Base-by-base conservation (phyloP, 2,797 vertebrate species). In the Vultur gryphus region DNA sequence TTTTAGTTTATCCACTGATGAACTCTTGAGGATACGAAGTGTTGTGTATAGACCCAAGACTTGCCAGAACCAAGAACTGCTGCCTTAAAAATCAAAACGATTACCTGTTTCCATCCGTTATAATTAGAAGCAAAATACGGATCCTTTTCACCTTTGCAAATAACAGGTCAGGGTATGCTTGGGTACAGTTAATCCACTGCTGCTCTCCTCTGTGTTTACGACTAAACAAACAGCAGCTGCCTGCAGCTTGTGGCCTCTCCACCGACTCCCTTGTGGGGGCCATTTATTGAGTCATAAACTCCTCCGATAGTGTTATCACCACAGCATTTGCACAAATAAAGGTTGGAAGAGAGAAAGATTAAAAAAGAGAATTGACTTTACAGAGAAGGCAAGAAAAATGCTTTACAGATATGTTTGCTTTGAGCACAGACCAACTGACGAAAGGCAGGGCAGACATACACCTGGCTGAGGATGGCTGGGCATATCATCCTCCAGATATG, bases 221-320 rank as follows among this genome's bases (percentile, higher is more conserved):
- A 95, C 95, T 93, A 95, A 96, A 97, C 89, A 96, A 97, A 95
- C 86, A 97, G 95, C 95, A 97, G 96, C 90, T 96, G 93, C 95
- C 94, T 95, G 92, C 90, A 97, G 97, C 82, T 84, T 78, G 87
- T 4, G 41, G 92, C 80, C 91, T 97, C 93, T 92, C 90, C 80
- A 89, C 67, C 3, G 4, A 23, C 67, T 94, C 96, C 93, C 96
- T 92, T 85, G 90, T 80, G 95, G 70, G 75, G 94, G 41, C 69
- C 91, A 90, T 94, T 97, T 97, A 97, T 93, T 95, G 96, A 97
- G 75, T 81, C 88, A 96, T 94, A 97, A 97, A 96, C 96, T 95
- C 95, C 93, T 96, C 83, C 39, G 13, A 93, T 77, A 95, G 80
- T 31, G 75, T 67, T 96, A 96, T 80, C 94, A 73, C 79, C 89